Conservation (phyloP, 2,113 vertebrate genomes). For the Varanus salvator region DNA sequence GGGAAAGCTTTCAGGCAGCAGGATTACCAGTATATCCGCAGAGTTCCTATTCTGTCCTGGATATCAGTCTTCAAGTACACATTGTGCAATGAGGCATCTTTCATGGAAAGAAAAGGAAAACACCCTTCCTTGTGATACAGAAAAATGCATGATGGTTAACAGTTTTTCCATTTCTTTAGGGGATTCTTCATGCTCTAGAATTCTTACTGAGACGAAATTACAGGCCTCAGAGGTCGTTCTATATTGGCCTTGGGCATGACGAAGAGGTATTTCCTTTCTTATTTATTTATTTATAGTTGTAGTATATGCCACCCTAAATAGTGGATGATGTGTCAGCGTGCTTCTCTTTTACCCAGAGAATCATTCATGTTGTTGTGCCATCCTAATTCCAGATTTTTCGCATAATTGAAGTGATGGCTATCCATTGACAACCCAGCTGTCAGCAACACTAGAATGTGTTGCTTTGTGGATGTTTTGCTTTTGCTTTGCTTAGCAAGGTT, state of each 20-base stretch:
- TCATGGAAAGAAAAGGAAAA: not conserved
- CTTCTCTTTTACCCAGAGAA: not conserved
- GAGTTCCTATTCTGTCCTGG: not conserved
- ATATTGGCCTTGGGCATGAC: conserved; percentile 90
- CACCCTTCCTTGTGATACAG: not conserved
- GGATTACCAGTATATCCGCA: not conserved
- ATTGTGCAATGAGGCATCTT: not conserved
- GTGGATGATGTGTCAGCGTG: not conserved
- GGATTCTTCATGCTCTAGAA: conserved; percentile 90
- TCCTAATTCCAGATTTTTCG: conserved; percentile 10
- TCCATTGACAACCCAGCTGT: conserved; percentile 17
- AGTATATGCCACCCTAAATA: not conserved
- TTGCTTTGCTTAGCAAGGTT: not conserved
- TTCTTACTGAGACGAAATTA: conserved; percentile 87
- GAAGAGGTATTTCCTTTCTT: conserved; percentile 85
- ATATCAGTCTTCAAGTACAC: no score
- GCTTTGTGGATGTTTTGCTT: not conserved
- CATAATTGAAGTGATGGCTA: not conserved
- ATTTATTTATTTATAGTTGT: not conserved
- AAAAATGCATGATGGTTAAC: not conserved
- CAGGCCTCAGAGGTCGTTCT: conserved; percentile 86
- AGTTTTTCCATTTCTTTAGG: conserved; percentile 74
- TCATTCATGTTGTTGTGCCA: conserved; percentile 40
- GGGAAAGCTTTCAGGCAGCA: not conserved
- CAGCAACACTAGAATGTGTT: conserved; percentile 5